phyloP scores from a whole-genome alignment of 2,888 invertebrate species.

The Ephialtes manifestator region DNA sequence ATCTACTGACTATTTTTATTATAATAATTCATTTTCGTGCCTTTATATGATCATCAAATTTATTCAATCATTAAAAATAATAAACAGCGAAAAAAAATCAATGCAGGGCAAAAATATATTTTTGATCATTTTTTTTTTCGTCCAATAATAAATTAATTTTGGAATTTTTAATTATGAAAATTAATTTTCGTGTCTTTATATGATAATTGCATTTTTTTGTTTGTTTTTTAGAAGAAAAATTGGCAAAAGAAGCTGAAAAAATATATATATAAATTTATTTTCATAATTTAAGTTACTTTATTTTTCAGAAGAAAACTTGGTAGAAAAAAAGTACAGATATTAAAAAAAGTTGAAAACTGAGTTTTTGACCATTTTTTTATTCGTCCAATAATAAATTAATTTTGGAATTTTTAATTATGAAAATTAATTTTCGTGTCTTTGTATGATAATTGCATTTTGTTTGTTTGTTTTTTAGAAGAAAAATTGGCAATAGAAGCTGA shows the following conservation, averaged over 20 bases:
- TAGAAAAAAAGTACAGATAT: not conserved
- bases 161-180: too few relatives aligned
- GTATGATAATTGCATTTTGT: not conserved
- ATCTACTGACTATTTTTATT: too few relatives aligned
- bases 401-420: too few relatives aligned
- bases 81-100: too few relatives aligned
- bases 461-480: not conserved
- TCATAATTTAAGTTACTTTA: too few relatives aligned
- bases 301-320: not conserved
- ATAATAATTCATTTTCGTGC: not conserved
- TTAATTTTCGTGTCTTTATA: too few relatives aligned
- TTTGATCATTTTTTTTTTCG: too few relatives aligned
- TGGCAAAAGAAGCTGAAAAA: not conserved
- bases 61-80: not conserved
- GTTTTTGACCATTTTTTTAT: not conserved
- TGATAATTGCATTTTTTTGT: not conserved
- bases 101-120: too few relatives aligned
- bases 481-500: not conserved
- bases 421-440: too few relatives aligned
- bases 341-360: too few relatives aligned
- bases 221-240: not conserved
- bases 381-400: not conserved
- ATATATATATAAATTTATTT: not conserved
- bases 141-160: too few relatives aligned
- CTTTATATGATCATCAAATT: not conserved